These are phyloP conservation scores for Alligator mississippiensis DNA, from an alignment of 2,113 vertebrate genomes.

Conservation along the genomic window DNA sequence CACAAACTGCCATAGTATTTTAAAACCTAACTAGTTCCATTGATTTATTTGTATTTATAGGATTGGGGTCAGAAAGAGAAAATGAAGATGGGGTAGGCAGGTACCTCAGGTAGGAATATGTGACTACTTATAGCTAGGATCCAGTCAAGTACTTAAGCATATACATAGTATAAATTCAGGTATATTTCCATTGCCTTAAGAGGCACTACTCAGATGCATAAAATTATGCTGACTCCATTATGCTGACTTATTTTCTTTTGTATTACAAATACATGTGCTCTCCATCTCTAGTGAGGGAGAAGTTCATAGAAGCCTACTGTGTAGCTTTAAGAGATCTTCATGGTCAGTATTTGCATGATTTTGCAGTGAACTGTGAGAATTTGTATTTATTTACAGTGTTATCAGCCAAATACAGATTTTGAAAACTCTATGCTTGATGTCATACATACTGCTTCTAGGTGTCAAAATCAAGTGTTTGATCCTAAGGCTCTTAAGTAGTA, in stretches of 20 bases:
- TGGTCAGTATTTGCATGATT: background rate
- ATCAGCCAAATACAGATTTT: background rate
- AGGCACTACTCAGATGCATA: background rate
- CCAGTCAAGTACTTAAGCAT: background rate
- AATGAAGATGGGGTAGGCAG: background rate
- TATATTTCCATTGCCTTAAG: background rate
- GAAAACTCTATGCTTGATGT: background rate
- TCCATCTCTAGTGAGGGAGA: background rate
- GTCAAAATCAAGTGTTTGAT: background rate
- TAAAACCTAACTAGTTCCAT: background rate
- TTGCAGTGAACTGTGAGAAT: background rate
- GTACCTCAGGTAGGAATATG: background rate
- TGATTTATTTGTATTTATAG: background rate
- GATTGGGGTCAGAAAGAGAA: background rate
- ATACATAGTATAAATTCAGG: background rate
- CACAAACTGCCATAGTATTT: background rate
- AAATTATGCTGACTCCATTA: background rate
- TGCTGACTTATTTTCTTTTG: background rate
- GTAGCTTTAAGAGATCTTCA: background rate
- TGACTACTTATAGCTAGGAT: background rate
- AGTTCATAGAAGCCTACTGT: background rate
- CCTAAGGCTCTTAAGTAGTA: background rate
- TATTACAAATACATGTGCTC: background rate
- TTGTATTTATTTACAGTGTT: background rate
- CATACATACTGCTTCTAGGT: background rate